These are phyloP conservation scores for Chitala chitala DNA, from an alignment of 2,113 vertebrate species.

Conservation along the genomic window DNA sequence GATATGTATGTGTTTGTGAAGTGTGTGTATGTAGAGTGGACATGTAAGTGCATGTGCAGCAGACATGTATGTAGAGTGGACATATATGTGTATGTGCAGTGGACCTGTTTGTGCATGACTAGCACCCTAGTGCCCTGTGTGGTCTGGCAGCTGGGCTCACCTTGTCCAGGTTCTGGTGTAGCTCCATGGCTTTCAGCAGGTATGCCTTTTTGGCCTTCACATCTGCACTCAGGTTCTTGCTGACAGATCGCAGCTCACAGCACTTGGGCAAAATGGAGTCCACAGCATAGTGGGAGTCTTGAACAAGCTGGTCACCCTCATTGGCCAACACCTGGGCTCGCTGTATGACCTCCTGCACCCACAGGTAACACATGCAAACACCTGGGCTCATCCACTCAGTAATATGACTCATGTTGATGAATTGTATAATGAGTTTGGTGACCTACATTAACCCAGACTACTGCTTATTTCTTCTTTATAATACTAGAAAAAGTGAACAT, in stretches of 20 bases:
- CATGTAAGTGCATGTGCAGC: no score
- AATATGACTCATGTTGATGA: background rate
- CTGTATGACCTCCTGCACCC: constrained; percentile 70
- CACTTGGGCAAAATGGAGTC: constrained; percentile 91
- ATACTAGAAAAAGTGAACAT: no score
- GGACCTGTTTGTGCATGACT: background rate
- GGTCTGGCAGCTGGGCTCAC: constrained; percentile 47
- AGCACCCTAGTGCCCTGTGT: background rate
- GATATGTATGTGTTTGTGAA: no score
- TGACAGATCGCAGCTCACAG: constrained; percentile 71
- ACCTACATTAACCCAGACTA: no score
- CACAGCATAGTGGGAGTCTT: constrained; percentile 82
- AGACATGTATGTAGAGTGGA: background rate
- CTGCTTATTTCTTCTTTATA: no score
- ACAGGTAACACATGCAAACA: background rate
- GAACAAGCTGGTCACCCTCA: constrained; percentile 74
- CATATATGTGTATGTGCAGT: background rate
- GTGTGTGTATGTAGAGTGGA: no score
- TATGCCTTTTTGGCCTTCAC: constrained; percentile 60
- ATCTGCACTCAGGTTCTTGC: constrained; percentile 54
- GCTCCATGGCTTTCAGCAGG: constrained; percentile 77
- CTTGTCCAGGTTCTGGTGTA: constrained; percentile 78
- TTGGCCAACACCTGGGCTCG: constrained; percentile 65
- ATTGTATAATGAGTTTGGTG: no score
- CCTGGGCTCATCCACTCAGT: background rate